These are phyloP conservation scores for Zelleria hepariella DNA, from an alignment of 2,888 invertebrate genomes.

Conservation along the genomic window DNA sequence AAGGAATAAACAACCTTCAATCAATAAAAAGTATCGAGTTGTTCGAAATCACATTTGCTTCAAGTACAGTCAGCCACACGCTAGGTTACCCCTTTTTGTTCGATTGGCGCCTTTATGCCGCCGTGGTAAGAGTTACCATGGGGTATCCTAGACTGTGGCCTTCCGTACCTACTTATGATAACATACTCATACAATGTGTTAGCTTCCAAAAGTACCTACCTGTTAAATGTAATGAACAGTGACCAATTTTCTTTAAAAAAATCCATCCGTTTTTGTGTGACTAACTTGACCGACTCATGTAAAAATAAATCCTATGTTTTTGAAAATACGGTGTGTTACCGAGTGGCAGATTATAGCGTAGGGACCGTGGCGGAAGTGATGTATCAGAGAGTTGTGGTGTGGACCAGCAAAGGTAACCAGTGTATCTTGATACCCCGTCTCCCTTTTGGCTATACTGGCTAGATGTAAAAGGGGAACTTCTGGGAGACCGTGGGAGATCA, in stretches of 20 bases:
- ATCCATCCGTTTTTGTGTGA: slow-evolving; percentile 18
- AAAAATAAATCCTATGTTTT: slow-evolving; percentile 16
- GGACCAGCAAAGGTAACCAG: slow-evolving; percentile 43
- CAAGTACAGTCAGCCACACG: too few species aligned
- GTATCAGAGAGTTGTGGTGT: slow-evolving; percentile 56
- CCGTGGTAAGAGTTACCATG: too few species aligned
- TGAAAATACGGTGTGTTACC: slow-evolving; percentile 29
- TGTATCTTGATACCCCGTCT: slow-evolving; percentile 29
- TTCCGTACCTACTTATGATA: too few species aligned
- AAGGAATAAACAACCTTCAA: too few species aligned
- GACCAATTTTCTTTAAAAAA: slow-evolving; percentile 23
- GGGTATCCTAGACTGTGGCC: too few species aligned
- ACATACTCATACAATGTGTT: too few species aligned
- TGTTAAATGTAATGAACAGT: background rate
- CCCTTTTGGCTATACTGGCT: slow-evolving; percentile 3
- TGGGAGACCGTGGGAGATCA: slow-evolving; percentile 33
- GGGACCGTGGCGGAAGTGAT: slow-evolving; percentile 61
- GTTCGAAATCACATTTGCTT: too few species aligned
- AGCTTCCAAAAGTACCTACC: background rate
- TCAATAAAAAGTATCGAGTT: too few species aligned
- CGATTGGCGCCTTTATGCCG: too few species aligned
- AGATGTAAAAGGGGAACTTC: slow-evolving; percentile 18
- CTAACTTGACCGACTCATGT: background rate
- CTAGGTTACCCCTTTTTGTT: too few species aligned
- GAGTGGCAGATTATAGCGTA: slow-evolving; percentile 26